Evolutionary conservation across 2,113 vertebrate genomes (phyloP).

Genomic region (Chamaea fasciata): DNA sequence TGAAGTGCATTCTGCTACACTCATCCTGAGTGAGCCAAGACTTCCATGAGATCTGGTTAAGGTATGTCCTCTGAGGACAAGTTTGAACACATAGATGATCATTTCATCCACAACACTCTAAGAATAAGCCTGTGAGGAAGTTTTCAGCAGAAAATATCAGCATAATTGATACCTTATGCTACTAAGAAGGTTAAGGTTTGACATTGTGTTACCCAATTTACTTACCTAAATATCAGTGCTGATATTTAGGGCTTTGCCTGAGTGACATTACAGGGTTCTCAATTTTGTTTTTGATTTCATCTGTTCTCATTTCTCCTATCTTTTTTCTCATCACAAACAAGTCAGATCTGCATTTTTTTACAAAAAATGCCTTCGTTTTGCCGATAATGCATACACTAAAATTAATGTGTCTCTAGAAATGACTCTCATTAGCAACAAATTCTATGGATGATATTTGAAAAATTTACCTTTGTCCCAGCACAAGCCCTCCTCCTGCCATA

Average conservation of each 20-base stretch:
- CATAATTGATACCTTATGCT: neutral
- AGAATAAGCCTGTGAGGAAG: neutral
- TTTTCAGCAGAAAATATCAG: neutral
- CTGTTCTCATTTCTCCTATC: neutral
- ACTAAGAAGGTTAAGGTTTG: neutral
- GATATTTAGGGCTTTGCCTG: neutral
- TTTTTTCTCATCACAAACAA: neutral
- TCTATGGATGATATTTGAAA: neutral
- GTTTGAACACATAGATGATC: neutral
- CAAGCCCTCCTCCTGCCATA: rapidly evolving
- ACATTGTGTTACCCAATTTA: neutral
- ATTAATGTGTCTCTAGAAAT: neutral
- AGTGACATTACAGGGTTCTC: neutral
- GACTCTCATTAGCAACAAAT: neutral
- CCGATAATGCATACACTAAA: neutral
- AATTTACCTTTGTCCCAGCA: neutral
- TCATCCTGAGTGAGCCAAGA: rapidly evolving
- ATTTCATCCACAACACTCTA: neutral
- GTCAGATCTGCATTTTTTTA: neutral
- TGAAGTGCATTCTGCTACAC: rapidly evolving
- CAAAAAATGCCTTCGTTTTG: neutral
- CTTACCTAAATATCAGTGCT: neutral
- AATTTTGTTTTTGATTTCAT: neutral
- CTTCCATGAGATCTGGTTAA: neutral
- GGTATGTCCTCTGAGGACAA: neutral